Conservation (phyloP, 2,797 vertebrate genomes). For the Discoglossus pictus region DNA sequence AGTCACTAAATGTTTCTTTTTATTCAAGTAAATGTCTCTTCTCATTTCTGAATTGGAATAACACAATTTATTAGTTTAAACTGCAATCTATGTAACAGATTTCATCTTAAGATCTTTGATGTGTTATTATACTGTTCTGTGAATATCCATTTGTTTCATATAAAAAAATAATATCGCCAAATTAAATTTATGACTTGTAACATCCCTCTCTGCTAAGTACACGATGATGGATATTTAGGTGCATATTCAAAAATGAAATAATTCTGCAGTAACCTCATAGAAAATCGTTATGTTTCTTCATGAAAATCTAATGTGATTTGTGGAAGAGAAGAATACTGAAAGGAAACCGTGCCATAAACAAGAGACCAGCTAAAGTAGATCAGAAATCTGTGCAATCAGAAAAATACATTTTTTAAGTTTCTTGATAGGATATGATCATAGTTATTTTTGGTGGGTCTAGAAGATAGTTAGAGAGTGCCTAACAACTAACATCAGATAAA, state of each 20-base stretch:
- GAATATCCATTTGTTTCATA: constrained; percentile 22
- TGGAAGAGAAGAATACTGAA: constrained; percentile 13
- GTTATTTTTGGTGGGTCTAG: too few relatives aligned
- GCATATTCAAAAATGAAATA: constrained; percentile 9
- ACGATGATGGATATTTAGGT: constrained; percentile 6
- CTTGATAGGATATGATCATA: too few relatives aligned
- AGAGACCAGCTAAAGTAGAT: too few relatives aligned
- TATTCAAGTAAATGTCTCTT: constrained; percentile 16
- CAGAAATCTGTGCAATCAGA: too few relatives aligned
- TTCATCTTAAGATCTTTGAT: neutral
- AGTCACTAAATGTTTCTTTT: constrained; percentile 22
- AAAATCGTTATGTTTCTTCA: constrained; percentile 16
- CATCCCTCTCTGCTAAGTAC: constrained; percentile 5
- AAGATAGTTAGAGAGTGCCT: too few relatives aligned
- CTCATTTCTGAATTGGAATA: neutral
- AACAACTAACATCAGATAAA: too few relatives aligned
- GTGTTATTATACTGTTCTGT: constrained; percentile 16
- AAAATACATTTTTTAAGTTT: too few relatives aligned
- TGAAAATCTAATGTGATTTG: constrained; percentile 24
- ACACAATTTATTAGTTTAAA: constrained; percentile 25
- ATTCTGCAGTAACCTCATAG: constrained; percentile 19
- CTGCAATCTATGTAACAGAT: constrained; percentile 8
- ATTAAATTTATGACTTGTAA: constrained; percentile 27
- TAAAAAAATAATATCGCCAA: constrained; percentile 17
- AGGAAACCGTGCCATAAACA: too few relatives aligned